Conservation (phyloP, 2,888 invertebrate species). For the Drosophila niveifrons region DNA sequence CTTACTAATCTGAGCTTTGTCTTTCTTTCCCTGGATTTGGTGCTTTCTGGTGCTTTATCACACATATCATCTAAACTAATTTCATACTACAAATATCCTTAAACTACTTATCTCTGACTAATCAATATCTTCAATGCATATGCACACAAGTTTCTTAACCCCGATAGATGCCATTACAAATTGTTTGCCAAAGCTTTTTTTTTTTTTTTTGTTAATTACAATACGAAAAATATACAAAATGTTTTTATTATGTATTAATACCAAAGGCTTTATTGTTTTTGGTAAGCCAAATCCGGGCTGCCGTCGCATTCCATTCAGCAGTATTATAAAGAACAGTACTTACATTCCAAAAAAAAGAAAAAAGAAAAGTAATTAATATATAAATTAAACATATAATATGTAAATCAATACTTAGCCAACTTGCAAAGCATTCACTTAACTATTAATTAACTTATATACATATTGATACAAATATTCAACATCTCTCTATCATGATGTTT, state of each 20-base stretch:
- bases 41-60: conserved; percentile 36
- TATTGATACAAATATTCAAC: conserved; percentile 45
- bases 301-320: conserved; percentile 69
- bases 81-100: background rate
- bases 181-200: conserved; percentile 68
- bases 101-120: conserved; percentile 16
- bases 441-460: conserved; percentile 22
- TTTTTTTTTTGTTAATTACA: conserved; percentile 37
- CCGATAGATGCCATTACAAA: conserved; percentile 61
- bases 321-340: conserved; percentile 67
- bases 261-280: conserved; percentile 28
- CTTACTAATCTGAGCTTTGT: conserved; percentile 38
- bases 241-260: conserved; percentile 43
- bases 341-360: conserved; percentile 34
- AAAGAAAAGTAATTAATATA: conserved; percentile 2
- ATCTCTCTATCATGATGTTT: conserved; percentile 51
- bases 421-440: conserved; percentile 66
- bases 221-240: conserved; percentile 37
- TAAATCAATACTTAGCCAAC: conserved; percentile 45
- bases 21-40: conserved; percentile 11
- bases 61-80: conserved; percentile 31
- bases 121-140: conserved; percentile 11
- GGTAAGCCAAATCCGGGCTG: conserved; percentile 32
- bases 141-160: conserved; percentile 23
- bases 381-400: conserved; percentile 25